phyloP scores from a whole-genome alignment of 2,113 vertebrate genomes.

The Epinephelus moara region DNA sequence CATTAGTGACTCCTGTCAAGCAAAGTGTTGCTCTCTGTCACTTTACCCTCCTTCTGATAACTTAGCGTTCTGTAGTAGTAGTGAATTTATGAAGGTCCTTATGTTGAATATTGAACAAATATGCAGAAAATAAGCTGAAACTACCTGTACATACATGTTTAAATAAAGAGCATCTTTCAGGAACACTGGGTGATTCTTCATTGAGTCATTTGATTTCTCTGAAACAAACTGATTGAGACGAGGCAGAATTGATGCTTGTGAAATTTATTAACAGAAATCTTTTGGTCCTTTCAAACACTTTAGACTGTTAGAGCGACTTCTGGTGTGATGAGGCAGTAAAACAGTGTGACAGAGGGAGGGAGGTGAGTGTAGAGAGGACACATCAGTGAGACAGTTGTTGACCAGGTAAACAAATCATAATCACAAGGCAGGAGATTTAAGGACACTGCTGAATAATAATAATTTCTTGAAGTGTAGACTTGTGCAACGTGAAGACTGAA shows the following conservation, averaged over 20 bases:
- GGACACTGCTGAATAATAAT: constrained; percentile 28
- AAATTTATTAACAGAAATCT: constrained; percentile 94
- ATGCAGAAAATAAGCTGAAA: constrained; percentile 76
- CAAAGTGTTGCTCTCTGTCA: constrained; percentile 58
- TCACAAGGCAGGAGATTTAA: constrained; percentile 28
- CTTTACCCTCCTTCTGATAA: constrained; percentile 56
- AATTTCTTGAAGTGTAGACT: not conserved
- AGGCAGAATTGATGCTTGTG: constrained; percentile 88
- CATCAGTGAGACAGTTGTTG: constrained; percentile 12
- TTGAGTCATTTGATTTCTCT: not conserved
- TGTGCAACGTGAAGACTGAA: constrained; percentile 26
- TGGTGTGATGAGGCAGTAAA: constrained; percentile 42
- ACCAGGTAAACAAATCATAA: constrained; percentile 28
- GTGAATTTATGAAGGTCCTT: constrained; percentile 64
- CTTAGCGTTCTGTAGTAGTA: constrained; percentile 65
- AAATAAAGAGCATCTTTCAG: constrained; percentile 86
- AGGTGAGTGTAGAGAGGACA: not conserved
- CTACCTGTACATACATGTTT: constrained; percentile 83
- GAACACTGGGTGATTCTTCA: constrained; percentile 16
- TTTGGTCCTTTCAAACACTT: constrained; percentile 93
- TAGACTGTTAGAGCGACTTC: constrained; percentile 63
- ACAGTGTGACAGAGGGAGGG: not conserved
- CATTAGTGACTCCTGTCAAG: constrained; percentile 63
- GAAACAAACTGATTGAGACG: not conserved
- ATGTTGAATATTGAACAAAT: constrained; percentile 67